phyloP scores from a whole-genome alignment of 2,888 invertebrate species.

The Eulithis testata region DNA sequence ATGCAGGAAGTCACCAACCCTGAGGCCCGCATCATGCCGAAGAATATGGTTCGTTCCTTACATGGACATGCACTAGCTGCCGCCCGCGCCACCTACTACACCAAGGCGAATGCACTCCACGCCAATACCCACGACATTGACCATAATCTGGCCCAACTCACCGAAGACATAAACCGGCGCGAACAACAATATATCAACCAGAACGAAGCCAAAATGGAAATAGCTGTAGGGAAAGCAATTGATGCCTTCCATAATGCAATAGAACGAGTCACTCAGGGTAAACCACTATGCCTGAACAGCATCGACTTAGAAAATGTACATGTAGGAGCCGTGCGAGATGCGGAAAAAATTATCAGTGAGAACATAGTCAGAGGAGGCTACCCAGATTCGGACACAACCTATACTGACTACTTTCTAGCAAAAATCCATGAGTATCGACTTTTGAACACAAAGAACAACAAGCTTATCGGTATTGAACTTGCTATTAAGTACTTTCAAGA shows the following conservation, averaged over 20 bases:
- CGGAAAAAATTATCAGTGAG: neutral
- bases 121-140: conserved; percentile 10
- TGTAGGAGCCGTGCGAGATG: conserved; percentile 1
- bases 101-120: conserved; percentile 1
- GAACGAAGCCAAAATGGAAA: neutral
- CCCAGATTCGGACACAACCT: conserved; percentile 9
- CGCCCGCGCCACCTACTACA: neutral
- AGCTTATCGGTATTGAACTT: conserved; percentile 5
- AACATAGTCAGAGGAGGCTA: neutral
- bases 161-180: conserved; percentile 12
- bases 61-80: conserved; percentile 8
- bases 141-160: conserved; percentile 7
- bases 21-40: neutral
- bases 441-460: conserved; percentile 16
- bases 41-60: neutral
- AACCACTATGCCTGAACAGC: conserved; percentile 7
- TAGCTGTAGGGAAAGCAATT: conserved; percentile 1
- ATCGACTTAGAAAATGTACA: conserved; percentile 5
- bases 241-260: conserved; percentile 2
- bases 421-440: conserved; percentile 6
- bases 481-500: conserved; percentile 9
- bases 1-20: conserved; percentile 23
- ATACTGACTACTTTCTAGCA: neutral
- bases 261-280: conserved; percentile 7
- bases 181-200: conserved; percentile 11